Conservation (phyloP, 2,797 vertebrate species). For the Babyrousa celebensis region DNA sequence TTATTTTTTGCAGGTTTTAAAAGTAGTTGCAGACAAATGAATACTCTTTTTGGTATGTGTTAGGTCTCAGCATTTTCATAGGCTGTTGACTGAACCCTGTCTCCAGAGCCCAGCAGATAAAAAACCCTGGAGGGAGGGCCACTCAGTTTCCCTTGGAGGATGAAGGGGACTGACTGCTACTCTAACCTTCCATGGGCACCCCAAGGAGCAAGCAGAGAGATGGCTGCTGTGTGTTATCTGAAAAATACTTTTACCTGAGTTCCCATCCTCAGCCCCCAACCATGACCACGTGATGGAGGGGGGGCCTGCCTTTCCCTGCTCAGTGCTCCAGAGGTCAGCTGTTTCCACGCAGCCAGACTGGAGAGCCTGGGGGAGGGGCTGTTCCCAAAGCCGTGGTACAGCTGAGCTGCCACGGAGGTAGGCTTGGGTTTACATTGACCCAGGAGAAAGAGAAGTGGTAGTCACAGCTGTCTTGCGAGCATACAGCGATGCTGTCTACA, state of each 20-base stretch:
- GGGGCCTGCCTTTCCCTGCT: not conserved
- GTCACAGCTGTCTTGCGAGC: not conserved
- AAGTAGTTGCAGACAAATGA: not conserved
- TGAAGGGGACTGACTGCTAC: not conserved
- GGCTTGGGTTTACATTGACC: not conserved
- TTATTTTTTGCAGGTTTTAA: not conserved
- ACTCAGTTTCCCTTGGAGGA: not conserved
- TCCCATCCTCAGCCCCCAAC: not conserved
- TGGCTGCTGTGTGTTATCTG: not conserved
- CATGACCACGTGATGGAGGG: too few relatives aligned
- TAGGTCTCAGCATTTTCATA: not conserved
- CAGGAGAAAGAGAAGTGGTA: not conserved
- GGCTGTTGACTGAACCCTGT: too few relatives aligned
- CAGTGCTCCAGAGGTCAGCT: not conserved
- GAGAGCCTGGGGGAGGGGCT: not conserved
- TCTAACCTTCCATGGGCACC: not conserved
- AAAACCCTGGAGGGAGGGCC: not conserved
- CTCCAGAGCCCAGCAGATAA: not conserved
- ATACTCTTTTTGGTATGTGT: not conserved
- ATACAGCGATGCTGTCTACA: not conserved
- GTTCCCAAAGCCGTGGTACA: not conserved
- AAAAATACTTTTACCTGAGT: not conserved
- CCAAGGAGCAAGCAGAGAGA: not conserved
- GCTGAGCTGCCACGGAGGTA: not conserved
- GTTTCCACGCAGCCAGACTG: not conserved